phyloP scores from a whole-genome alignment of 2,888 invertebrate genomes.

The Argyresthia goedartella region DNA sequence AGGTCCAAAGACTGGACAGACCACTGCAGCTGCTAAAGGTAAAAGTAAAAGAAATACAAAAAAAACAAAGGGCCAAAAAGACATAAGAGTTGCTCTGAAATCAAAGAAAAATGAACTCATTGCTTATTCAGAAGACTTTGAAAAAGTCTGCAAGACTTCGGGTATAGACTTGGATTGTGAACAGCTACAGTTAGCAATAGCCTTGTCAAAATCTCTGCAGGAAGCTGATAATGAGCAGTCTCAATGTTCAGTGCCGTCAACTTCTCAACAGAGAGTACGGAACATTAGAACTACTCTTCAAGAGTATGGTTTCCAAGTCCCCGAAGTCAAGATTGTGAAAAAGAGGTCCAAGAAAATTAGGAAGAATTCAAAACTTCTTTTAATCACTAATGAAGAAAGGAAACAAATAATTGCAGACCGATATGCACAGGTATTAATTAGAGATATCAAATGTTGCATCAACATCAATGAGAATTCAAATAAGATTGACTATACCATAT shows the following conservation, averaged over 20 bases:
- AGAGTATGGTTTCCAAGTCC: conserved; percentile 73
- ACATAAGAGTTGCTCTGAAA: conserved; percentile 45
- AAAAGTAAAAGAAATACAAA: conserved; percentile 27
- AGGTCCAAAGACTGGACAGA: conserved; percentile 29
- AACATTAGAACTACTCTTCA: conserved; percentile 67
- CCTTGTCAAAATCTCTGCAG: conserved; percentile 72
- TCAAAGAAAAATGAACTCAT: conserved; percentile 44
- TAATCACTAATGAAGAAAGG: conserved; percentile 31
- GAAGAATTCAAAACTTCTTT: conserved; percentile 39
- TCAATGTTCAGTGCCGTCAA: conserved; percentile 16
- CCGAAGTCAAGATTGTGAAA: conserved; percentile 31
- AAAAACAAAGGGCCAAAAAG: conserved; percentile 41
- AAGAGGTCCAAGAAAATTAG: conserved; percentile 22
- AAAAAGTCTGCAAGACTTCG: conserved; percentile 45
- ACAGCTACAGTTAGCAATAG: conserved; percentile 76
- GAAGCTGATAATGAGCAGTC: conserved; percentile 12
- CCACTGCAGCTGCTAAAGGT: conserved; percentile 12
- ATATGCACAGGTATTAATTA: conserved; percentile 43
- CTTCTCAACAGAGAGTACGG: conserved; percentile 32
- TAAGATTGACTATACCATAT: conserved; percentile 8
- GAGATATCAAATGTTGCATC: conserved; percentile 22
- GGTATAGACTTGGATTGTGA: conserved; percentile 73
- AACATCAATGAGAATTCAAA: conserved; percentile 6
- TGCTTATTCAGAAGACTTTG: conserved; percentile 48
- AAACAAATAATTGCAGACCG: conserved; percentile 37